A percentile compares a stretch with the other conserved stretches of the same genome.
Evolutionary conservation across 2,797 vertebrate species (phyloP).

Genomic region (Glossophaga mutica): DNA sequence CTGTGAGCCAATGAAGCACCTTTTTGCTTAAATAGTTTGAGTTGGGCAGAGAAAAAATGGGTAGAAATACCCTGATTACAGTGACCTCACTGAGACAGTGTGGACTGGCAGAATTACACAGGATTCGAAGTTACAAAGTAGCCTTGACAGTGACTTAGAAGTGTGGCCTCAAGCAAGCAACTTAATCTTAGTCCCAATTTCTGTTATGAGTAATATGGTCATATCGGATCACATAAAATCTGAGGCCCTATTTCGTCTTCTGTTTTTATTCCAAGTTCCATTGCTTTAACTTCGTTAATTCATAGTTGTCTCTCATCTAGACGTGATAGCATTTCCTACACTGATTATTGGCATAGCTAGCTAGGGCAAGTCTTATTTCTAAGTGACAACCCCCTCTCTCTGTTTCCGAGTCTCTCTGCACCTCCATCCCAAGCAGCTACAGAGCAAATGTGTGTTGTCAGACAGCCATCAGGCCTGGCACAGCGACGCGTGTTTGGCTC

Average conservation of each 20-base stretch:
- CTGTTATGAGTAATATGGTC: not conserved
- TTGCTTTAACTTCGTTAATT: not conserved
- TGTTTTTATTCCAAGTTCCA: not conserved
- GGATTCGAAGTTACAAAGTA: not conserved
- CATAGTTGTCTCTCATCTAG: not conserved
- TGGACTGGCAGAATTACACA: not conserved
- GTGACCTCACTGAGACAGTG: not conserved
- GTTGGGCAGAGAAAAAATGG: not conserved
- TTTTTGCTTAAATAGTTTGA: not conserved
- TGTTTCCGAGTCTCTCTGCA: not conserved
- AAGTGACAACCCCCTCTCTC: not conserved
- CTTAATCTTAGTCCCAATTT: not conserved
- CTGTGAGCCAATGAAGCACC: not conserved
- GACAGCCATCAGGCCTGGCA: not conserved
- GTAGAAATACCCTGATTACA: not conserved
- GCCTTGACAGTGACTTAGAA: not conserved
- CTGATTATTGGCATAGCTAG: not conserved
- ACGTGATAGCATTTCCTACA: not conserved
- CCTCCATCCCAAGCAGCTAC: not conserved
- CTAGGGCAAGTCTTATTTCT: not conserved
- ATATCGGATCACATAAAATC: not conserved
- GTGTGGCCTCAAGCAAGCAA: not conserved
- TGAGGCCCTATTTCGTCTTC: not conserved
- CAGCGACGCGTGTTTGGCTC: not conserved
- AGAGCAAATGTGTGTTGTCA: not conserved